Base-by-base conservation (phyloP, 2,113 vertebrate species). In the Cricetomys ansorgei region DNA sequence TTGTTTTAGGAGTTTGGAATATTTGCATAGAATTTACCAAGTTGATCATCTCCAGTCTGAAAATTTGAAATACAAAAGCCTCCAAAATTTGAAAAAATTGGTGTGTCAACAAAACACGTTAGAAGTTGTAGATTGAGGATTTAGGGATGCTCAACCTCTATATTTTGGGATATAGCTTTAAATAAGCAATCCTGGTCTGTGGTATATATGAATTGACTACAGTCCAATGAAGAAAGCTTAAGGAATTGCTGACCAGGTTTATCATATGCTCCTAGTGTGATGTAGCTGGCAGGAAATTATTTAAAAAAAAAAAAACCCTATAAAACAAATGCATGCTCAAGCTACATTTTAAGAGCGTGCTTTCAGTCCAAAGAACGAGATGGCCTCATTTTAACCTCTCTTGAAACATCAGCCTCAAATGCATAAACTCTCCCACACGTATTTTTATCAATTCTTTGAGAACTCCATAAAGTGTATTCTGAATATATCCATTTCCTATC, bases 191-290 rank as follows among this genome's bases (percentile, higher is more conserved):
- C 76, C 76, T 9, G 48, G 34, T 59, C n/a, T 87, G 6, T 25
- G 23, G 34, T 80, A 55, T 34, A 0, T 80, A 40, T 70, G 27
- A 86, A 17, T 88, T 96, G 25, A 83, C 27, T 91, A 40, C 40
- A 85, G 57, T 83, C 88, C 72, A 16, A n/a, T 95, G 77, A 87
- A 70, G 89, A 85, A 91, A 40, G 10, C 31, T 37, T 72, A 95
- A 91, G 55, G 80, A 87, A 76, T 27, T 48, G 3, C 15, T 87
- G 40, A 77, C 55, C 9, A 9, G 80, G 9, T 92, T 92, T 83
- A 72, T 67, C 62, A n/a, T 4, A 3, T 53, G 45, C 45, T 45
- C 75, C 31, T 70, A 50, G 43, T 88, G n/a, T 91, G 13, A 91
- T 81, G 34, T 88, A 12, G 10, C 12, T 37, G 27, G 29, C 85